A percentile compares a stretch with the other conserved stretches of the same genome.
Conservation (phyloP, 2,888 invertebrate genomes). For the Melieria crassipennis region DNA sequence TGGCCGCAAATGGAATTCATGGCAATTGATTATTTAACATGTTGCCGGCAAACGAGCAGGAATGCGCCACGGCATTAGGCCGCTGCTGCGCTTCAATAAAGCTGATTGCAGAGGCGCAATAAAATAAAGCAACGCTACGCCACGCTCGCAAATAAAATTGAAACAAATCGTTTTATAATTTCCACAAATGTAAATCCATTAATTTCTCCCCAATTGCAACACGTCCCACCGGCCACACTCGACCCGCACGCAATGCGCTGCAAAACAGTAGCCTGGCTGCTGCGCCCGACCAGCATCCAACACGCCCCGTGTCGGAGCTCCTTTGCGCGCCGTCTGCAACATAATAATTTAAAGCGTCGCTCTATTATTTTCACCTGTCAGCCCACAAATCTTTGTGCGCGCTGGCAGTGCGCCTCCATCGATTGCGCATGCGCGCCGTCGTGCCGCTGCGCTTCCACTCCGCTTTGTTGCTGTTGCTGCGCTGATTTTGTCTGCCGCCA, state of each 20-base stretch:
- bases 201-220: conserved; percentile 30
- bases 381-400: conserved; percentile 42
- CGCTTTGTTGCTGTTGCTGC: conserved; percentile 1
- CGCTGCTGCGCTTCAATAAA: conserved; percentile 15
- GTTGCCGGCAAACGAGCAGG: conserved; percentile 56
- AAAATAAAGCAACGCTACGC: not conserved
- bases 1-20: conserved; percentile 43
- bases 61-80: conserved; percentile 44
- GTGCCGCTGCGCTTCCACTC: not conserved
- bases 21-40: conserved; percentile 63
- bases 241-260: not conserved
- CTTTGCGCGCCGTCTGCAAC: conserved; percentile 17
- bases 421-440: conserved; percentile 18
- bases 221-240: not conserved
- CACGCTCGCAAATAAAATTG: conserved; percentile 25
- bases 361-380: conserved; percentile 53
- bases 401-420: not conserved
- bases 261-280: not conserved
- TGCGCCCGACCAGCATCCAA: not conserved
- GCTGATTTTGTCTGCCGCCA: conserved; percentile 36
- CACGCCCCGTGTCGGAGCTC: not conserved
- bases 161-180: conserved; percentile 51
- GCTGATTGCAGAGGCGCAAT: not conserved
- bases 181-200: conserved; percentile 46
- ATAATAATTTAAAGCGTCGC: conserved; percentile 42